Percentiles rank a stretch among this genome's conserved stretches.
These are phyloP conservation scores for Oncorhynchus masou DNA, from an alignment of 2,113 vertebrate species.

Conservation along the genomic window DNA sequence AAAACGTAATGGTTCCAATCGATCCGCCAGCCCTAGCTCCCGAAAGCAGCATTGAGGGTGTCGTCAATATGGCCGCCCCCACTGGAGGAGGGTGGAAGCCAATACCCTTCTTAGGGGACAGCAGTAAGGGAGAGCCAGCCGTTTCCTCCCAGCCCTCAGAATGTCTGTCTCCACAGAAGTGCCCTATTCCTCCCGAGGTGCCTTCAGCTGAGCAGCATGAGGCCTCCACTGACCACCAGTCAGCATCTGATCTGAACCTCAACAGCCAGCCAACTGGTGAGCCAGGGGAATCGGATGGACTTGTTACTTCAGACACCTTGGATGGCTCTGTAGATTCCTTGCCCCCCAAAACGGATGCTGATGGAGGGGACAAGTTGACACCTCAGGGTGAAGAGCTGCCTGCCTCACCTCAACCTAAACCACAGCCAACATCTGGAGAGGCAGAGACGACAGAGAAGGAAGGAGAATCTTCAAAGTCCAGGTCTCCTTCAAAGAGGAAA, in stretches of 20 bases:
- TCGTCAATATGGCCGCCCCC: not conserved
- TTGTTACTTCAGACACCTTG: not conserved
- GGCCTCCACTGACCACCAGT: not conserved
- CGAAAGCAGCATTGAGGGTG: not conserved
- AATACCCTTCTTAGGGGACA: constrained; percentile 38
- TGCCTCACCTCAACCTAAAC: not conserved
- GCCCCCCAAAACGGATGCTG: too few species aligned
- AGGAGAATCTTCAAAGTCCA: constrained; percentile 14
- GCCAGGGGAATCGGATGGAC: not conserved
- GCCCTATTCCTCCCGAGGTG: constrained; percentile 25
- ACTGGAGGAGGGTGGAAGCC: constrained; percentile 44
- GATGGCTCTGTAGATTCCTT: too few species aligned
- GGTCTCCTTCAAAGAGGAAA: constrained; percentile 51
- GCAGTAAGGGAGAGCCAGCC: not conserved
- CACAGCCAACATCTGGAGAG: constrained; percentile 12
- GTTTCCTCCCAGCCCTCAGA: not conserved
- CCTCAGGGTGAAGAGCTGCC: constrained; percentile 12
- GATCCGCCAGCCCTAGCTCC: not conserved
- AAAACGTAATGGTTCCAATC: not conserved
- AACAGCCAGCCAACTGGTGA: not conserved
- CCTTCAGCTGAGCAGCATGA: constrained; percentile 7
- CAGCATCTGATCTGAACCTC: not conserved
- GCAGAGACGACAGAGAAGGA: constrained; percentile 10
- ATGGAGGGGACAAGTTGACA: not conserved
- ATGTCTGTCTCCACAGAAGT: constrained; percentile 19